Percentiles rank a stretch among this genome's conserved stretches.
These are phyloP conservation scores for Laticauda laticaudata DNA, from an alignment of 2,113 vertebrate species.

Conservation along the genomic window DNA sequence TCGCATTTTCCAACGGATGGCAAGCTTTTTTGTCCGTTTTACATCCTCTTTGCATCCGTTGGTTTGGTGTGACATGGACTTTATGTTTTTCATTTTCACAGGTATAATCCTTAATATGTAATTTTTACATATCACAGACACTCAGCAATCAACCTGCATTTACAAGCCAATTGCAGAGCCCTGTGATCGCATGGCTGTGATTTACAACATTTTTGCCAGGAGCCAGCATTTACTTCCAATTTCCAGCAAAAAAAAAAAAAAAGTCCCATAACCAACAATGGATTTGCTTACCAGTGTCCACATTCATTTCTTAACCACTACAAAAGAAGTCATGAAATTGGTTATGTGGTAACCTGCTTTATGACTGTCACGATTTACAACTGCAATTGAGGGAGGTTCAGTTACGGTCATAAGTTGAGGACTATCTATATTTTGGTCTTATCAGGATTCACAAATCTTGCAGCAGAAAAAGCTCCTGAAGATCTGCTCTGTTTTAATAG, in stretches of 20 bases:
- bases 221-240: not conserved
- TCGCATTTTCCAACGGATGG: too few species aligned
- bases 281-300: not conserved
- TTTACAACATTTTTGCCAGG: not conserved
- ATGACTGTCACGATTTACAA: not conserved
- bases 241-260: not conserved
- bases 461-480: not conserved
- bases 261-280: not conserved
- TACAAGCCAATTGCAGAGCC: not conserved
- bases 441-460: not conserved
- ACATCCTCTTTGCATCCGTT: too few species aligned
- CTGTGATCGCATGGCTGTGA: not conserved
- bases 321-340: not conserved
- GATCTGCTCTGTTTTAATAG: not conserved
- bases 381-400: not conserved
- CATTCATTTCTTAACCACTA: not conserved
- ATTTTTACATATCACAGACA: not conserved
- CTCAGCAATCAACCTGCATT: not conserved
- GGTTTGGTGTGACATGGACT: too few species aligned
- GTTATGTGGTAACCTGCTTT: not conserved
- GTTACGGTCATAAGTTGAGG: not conserved
- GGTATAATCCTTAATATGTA: too few species aligned
- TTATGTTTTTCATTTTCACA: too few species aligned
- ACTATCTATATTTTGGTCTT: not conserved
- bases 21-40: too few species aligned